These are phyloP conservation scores for Burhinus bistriatus DNA, from an alignment of 2,113 vertebrate species.

Conservation along the genomic window DNA sequence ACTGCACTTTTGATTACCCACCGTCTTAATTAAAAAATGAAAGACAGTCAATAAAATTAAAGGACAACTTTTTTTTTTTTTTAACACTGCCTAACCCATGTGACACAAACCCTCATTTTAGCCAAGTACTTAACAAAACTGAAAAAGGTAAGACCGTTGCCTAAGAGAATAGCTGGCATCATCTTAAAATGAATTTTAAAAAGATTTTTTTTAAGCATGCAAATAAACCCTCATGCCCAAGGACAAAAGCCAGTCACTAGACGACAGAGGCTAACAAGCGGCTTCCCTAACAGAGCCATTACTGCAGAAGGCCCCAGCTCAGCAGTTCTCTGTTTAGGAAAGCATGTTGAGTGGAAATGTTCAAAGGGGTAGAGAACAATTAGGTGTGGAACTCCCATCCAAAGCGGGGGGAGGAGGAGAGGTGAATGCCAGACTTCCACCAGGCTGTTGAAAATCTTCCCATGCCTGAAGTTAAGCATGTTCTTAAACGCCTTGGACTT, in stretches of 20 bases:
- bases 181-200: neutral
- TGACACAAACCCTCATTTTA: neutral
- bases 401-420: neutral
- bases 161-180: neutral
- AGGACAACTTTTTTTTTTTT: neutral
- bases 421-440: conserved; percentile 8
- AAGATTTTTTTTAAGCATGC: neutral
- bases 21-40: neutral
- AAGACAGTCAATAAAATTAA: neutral
- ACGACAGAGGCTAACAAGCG: neutral
- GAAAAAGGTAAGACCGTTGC: neutral
- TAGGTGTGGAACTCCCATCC: conserved; percentile 18
- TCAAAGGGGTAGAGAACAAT: conserved; percentile 47
- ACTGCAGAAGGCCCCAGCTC: conserved; percentile 13
- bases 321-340: neutral
- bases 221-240: neutral
- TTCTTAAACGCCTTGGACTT: conserved; percentile 30
- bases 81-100: neutral
- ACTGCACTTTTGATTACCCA: neutral
- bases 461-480: conserved; percentile 47
- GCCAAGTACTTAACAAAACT: neutral
- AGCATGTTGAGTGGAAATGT: conserved; percentile 23
- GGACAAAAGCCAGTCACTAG: neutral
- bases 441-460: conserved; percentile 35
- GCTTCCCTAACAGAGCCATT: neutral